Evolutionary conservation across 2,888 invertebrate species (phyloP).

Genomic region (Synanthedon tipuliformis): DNA sequence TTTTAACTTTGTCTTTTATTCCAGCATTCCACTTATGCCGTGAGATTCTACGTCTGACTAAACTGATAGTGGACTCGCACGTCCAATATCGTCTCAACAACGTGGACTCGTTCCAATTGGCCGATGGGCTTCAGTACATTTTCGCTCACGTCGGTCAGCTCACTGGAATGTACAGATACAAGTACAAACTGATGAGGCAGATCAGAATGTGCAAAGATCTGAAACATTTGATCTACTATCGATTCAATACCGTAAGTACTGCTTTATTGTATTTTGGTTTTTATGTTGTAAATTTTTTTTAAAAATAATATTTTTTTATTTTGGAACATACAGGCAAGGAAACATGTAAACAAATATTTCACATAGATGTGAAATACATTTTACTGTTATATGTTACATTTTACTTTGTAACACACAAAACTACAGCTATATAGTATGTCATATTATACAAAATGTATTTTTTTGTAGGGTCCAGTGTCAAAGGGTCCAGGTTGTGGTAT

Average conservation of each 20-base stretch:
- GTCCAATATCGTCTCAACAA: slow-evolving; percentile 99
- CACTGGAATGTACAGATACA: slow-evolving; percentile 99
- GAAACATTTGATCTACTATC: slow-evolving; percentile 98
- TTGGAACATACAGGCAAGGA: too few relatives aligned
- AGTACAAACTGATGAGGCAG: slow-evolving; percentile 98
- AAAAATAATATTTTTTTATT: not conserved
- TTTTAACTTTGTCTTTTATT: not conserved
- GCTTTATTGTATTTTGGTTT: too few relatives aligned
- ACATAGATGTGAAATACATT: too few relatives aligned
- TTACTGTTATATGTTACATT: too few relatives aligned
- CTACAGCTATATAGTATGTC: too few relatives aligned
- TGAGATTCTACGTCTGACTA: slow-evolving; percentile 97
- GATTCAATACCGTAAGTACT: slow-evolving; percentile 92
- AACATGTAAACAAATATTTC: too few relatives aligned
- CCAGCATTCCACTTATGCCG: slow-evolving; percentile 98
- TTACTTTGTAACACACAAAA: too few relatives aligned
- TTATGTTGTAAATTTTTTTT: not conserved
- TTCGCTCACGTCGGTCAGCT: slow-evolving; percentile 99
- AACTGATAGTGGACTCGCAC: slow-evolving; percentile 98
- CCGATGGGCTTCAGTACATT: slow-evolving; percentile 98
- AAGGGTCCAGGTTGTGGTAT: slow-evolving; percentile 99
- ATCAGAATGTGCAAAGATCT: slow-evolving; percentile 99
- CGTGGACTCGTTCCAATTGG: slow-evolving; percentile 98
- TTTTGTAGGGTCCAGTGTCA: slow-evolving; percentile 89
- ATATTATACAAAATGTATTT: too few relatives aligned